Evolutionary conservation across 2,888 invertebrate species (phyloP).

Genomic region (Lypha dubia): DNA sequence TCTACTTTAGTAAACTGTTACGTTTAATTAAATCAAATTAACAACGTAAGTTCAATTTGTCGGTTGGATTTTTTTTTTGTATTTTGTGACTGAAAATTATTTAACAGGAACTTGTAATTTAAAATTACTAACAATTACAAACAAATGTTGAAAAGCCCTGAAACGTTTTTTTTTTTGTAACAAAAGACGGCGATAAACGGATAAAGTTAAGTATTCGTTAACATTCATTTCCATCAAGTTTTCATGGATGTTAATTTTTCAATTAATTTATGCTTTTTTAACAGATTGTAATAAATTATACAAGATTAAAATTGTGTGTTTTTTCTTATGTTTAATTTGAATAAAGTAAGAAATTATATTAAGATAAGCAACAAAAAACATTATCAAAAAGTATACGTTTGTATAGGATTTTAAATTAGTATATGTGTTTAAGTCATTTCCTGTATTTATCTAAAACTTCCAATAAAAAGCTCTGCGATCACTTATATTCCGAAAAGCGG

Average conservation of each 20-base stretch:
- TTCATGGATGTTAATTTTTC: conserved; percentile 3
- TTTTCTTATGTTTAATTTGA: conserved; percentile 1
- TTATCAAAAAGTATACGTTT: no score
- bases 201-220: conserved; percentile 24
- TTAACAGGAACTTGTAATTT: conserved; percentile 69
- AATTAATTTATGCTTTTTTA: conserved; percentile 33
- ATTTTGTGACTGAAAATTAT: conserved; percentile 25
- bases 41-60: conserved; percentile 28
- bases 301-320: background rate
- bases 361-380: background rate
- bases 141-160: conserved; percentile 14
- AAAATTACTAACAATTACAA: conserved; percentile 59
- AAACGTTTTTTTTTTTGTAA: background rate
- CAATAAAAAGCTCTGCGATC: no score
- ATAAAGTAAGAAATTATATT: background rate
- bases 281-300: conserved; percentile 9
- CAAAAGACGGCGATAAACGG: background rate
- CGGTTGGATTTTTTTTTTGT: conserved; percentile 11
- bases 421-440: no score
- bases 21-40: conserved; percentile 59
- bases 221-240: background rate
- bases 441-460: no score
- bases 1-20: conserved; percentile 19
- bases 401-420: no score
- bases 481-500: no score